Conservation (phyloP, 1,140 invertebrate genomes). For the Brachionus calyciflorus region DNA sequence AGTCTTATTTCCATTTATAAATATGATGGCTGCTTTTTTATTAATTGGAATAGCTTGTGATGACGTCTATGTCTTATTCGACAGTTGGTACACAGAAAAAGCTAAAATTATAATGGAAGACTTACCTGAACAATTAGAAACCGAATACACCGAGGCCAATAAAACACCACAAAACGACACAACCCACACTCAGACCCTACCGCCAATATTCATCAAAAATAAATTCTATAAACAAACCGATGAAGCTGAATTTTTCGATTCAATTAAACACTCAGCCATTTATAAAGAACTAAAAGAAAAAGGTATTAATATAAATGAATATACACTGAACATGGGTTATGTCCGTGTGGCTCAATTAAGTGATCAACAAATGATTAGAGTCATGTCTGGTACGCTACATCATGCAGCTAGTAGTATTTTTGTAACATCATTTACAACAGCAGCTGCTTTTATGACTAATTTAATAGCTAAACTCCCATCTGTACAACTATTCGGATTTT, state of each 20-base stretch:
- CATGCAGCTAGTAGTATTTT: slow-evolving; percentile 84
- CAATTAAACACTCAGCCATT: not conserved
- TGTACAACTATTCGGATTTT: slow-evolving; percentile 89
- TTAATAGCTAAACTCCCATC: slow-evolving; percentile 85
- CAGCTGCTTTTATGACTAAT: slow-evolving; percentile 85
- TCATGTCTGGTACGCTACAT: slow-evolving; percentile 73
- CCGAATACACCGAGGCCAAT: not conserved
- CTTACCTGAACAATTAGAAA: slow-evolving; percentile 34
- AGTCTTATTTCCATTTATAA: slow-evolving; percentile 93
- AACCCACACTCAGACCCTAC: not conserved
- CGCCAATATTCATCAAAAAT: slow-evolving; percentile 38
- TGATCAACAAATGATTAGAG: slow-evolving; percentile 37
- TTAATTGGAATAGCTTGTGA: slow-evolving; percentile 78
- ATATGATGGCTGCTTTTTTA: slow-evolving; percentile 83
- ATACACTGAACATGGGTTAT: slow-evolving; percentile 14
- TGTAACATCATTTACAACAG: slow-evolving; percentile 85
- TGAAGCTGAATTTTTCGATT: not conserved
- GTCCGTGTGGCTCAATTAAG: not conserved
- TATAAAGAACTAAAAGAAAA: not conserved
- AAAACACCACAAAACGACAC: not conserved
- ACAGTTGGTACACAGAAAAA: slow-evolving; percentile 73
- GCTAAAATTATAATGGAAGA: slow-evolving; percentile 41
- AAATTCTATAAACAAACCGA: slow-evolving; percentile 8
- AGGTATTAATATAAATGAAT: slow-evolving; percentile 60
- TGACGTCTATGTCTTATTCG: slow-evolving; percentile 83